A percentile compares a stretch with the other conserved stretches of the same genome.
Conservation (phyloP, 2,113 vertebrate genomes). For the Pristiophorus japonicus region DNA sequence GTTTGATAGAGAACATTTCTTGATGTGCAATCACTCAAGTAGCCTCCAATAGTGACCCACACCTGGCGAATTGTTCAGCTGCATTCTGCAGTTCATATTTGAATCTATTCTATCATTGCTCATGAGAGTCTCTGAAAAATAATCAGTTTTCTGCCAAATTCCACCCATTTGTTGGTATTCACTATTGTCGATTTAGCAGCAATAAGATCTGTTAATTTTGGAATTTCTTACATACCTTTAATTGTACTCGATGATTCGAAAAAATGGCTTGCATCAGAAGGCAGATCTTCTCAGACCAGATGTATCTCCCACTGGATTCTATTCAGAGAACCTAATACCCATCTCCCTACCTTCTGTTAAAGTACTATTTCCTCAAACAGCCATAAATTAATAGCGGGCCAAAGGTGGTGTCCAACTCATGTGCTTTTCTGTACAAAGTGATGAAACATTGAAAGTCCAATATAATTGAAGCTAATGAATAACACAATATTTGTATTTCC, state of each 20-base stretch:
- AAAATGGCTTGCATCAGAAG: neutral
- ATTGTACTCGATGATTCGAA: neutral
- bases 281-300: neutral
- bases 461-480: slow-evolving; percentile 6
- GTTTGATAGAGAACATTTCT: neutral
- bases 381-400: neutral
- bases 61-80: neutral
- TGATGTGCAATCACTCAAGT: neutral
- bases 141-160: neutral
- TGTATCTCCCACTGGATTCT: neutral
- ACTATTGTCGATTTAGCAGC: neutral
- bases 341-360: neutral
- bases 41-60: neutral
- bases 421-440: neutral
- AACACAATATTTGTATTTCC: neutral
- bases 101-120: neutral
- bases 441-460: neutral
- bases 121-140: neutral
- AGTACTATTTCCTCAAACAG: neutral
- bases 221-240: neutral
- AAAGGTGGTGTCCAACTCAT: too few relatives aligned
- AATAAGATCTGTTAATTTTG: neutral
- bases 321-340: neutral
- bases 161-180: neutral
- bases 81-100: too few relatives aligned